phyloP scores from a whole-genome alignment of 2,888 invertebrate species.

The Cephus sareptanus region DNA sequence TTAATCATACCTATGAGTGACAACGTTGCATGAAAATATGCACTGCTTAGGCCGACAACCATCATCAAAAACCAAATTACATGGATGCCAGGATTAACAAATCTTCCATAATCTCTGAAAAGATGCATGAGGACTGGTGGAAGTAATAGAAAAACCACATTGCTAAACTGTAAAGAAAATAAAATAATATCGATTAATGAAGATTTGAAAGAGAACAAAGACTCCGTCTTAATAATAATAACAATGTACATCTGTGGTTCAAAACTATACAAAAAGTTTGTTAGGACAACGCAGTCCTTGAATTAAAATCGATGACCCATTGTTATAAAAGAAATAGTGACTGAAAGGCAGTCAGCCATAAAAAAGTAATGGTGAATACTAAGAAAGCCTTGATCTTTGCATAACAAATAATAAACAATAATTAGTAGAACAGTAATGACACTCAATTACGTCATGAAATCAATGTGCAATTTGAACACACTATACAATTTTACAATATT shows the following conservation, averaged over 20 bases:
- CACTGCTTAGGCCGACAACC: constrained; percentile 82
- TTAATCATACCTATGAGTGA: constrained; percentile 74
- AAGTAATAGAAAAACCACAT: constrained; percentile 79
- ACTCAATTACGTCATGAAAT: not conserved
- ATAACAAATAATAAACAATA: not conserved
- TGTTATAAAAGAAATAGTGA: not conserved
- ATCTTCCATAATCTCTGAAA: constrained; percentile 80
- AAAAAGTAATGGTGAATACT: not conserved
- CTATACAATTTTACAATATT: not conserved
- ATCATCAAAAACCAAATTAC: constrained; percentile 84
- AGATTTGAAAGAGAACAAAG: not conserved
- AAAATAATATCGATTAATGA: not conserved
- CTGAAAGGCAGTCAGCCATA: not conserved
- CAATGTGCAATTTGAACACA: not conserved
- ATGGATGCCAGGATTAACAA: constrained; percentile 82
- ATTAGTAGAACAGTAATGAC: not conserved
- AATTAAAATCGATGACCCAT: not conserved
- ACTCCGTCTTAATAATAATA: not conserved
- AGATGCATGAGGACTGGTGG: constrained; percentile 83
- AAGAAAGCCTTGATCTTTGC: not conserved
- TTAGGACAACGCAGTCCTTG: not conserved
- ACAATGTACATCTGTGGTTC: not conserved
- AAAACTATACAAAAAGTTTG: not conserved
- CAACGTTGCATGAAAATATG: constrained; percentile 87
- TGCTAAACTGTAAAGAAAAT: constrained; percentile 74